These are phyloP conservation scores for Brachionus calyciflorus DNA, from an alignment of 1,140 invertebrate genomes.

Conservation along the genomic window DNA sequence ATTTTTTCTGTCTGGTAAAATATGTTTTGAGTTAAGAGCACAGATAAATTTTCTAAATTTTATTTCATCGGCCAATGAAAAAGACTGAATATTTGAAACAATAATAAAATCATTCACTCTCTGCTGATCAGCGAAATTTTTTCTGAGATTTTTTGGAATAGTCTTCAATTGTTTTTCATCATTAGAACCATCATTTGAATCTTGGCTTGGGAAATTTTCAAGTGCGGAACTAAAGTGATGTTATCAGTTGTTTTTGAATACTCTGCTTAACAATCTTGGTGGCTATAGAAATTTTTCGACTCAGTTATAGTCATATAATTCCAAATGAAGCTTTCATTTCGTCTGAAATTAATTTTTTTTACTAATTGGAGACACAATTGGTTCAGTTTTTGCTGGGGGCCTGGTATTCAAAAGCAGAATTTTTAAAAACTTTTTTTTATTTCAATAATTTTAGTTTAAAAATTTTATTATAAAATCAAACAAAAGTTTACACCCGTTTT, in stretches of 20 bases:
- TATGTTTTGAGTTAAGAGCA: background rate
- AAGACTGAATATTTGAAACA: slow-evolving; percentile 9
- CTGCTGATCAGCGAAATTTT: background rate
- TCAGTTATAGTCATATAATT: background rate
- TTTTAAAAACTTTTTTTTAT: too few species aligned
- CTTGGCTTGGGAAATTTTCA: background rate
- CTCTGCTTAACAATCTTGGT: background rate
- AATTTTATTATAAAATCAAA: too few species aligned
- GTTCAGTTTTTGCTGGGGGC: too few species aligned
- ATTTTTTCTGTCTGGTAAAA: slow-evolving; percentile 5
- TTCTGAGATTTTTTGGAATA: slow-evolving; percentile 17
- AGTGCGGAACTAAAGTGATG: background rate
- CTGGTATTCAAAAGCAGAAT: too few species aligned
- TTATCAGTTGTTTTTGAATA: background rate
- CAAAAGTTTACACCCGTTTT: too few species aligned
- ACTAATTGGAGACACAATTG: too few species aligned
- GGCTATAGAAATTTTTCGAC: background rate
- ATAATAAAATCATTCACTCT: slow-evolving; percentile 5
- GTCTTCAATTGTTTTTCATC: background rate
- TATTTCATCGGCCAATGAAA: slow-evolving; percentile 7
- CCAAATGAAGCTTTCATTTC: slow-evolving; percentile 2
- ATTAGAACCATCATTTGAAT: background rate
- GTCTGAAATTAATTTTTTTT: too few species aligned
- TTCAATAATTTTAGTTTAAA: too few species aligned
- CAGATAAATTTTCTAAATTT: slow-evolving; percentile 36